Base-by-base conservation (phyloP, 2,797 vertebrate genomes). In the Morus bassanus region DNA sequence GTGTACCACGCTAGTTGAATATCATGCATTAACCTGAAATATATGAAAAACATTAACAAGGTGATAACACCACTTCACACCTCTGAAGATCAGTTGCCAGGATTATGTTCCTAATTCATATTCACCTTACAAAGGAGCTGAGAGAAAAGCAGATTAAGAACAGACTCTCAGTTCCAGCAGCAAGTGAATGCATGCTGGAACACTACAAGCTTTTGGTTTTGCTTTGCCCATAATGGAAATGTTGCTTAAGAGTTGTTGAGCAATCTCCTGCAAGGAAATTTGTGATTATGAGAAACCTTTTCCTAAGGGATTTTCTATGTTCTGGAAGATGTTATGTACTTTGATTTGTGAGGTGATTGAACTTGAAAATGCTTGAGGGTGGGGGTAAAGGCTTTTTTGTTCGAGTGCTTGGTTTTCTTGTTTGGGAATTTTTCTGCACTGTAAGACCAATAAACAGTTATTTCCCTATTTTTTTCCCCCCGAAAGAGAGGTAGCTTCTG, bases 231-330 rank as follows among this genome's bases (percentile, higher is more conserved):
- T 54, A 92, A 93, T 82, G 92, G 88, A 93, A 96, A 94, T 67
- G 69, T 97, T 96, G 91, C 92, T 72, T 93, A 94, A 97, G 90
- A 95, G 53, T 6, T 48, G 59, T 97, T 97, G 95, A 95, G 95
- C 95, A 97, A 97, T 46, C 56, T 96, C 93, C 91, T 88, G 93
- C 61, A 93, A 93, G 90, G 83, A 95, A 96, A 92, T 96, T 33
- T 84, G 80, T 88, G 74, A 96, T 96, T 95, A 97, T 96, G 94
- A 97, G 92, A 96, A 97, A 90, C 53, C 41, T 93, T 97, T 81
- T 96, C 97, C 93, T 93, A 77, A 90, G 92, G 91, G 96, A 96
- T 95, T 95, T 94, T 95, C 54, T 96, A 11, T 75, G 72, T 90
- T 97, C 96, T 91, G 91, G 94, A 96, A 94, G 72, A 91, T 65